Evolutionary conservation across 2,797 vertebrate genomes (phyloP).

Genomic region (Fratercula arctica): DNA sequence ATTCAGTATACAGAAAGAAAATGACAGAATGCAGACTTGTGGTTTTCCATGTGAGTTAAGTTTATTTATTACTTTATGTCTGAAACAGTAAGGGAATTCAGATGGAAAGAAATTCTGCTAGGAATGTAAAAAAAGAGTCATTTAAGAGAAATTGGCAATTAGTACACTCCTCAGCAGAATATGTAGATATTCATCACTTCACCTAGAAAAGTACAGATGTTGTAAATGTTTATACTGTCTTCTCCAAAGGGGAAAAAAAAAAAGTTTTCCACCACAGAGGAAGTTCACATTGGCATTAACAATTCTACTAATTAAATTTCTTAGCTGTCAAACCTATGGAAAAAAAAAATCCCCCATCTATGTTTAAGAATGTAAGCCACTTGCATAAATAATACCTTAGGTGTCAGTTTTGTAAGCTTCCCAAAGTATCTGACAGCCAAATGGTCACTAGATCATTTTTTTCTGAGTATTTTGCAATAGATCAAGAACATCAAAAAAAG

Average conservation of each 20-base stretch:
- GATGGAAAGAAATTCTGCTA: not conserved
- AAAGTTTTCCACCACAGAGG: not conserved
- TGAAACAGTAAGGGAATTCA: not conserved
- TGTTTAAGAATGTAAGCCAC: not conserved
- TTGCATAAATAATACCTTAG: not conserved
- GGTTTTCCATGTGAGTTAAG: not conserved
- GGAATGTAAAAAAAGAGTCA: not conserved
- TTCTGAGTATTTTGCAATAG: not conserved
- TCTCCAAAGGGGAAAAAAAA: not conserved
- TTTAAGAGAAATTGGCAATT: not conserved
- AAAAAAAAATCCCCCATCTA: not conserved
- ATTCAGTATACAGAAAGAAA: not conserved
- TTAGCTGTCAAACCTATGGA: not conserved
- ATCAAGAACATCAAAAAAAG: not conserved
- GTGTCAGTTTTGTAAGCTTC: not conserved
- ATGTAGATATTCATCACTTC: conserved; percentile 8
- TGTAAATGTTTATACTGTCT: not conserved
- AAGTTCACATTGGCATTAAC: not conserved
- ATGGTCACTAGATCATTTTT: not conserved
- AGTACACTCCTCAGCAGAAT: conserved; percentile 3
- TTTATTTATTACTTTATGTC: not conserved
- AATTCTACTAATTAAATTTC: not conserved
- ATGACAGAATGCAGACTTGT: not conserved
- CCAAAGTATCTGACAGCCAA: not conserved
- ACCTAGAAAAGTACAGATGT: not conserved